A percentile compares a stretch with the other conserved stretches of the same genome.
phyloP scores from a whole-genome alignment of 2,888 invertebrate genomes.

The Eugnorisma glareosa region DNA sequence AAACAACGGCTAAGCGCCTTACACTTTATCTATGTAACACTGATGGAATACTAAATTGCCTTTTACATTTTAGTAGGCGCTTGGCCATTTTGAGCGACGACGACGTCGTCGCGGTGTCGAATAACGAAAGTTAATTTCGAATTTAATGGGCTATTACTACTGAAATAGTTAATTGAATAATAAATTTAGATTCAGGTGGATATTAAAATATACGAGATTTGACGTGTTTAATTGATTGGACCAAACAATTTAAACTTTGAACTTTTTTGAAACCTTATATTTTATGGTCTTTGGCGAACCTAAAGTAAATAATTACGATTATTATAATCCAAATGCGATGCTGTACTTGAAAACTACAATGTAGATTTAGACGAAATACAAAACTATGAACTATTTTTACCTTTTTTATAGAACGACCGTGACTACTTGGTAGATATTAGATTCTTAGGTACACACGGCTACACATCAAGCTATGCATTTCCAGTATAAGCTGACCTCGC shows the following conservation, averaged over 20 bases:
- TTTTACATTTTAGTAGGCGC: slow-evolving; percentile 66
- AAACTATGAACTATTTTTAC: neutral
- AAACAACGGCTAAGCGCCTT: slow-evolving; percentile 66
- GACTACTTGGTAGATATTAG: neutral
- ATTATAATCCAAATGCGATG: neutral
- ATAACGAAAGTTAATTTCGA: slow-evolving; percentile 48
- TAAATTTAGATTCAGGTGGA: slow-evolving; percentile 34
- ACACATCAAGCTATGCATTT: too few relatives aligned
- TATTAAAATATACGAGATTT: slow-evolving; percentile 2
- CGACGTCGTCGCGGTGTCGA: slow-evolving; percentile 23
- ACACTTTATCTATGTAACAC: slow-evolving; percentile 66
- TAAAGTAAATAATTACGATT: neutral
- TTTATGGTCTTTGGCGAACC: neutral
- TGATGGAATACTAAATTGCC: slow-evolving; percentile 68
- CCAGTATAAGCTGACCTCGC: too few relatives aligned
- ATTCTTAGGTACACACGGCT: neutral
- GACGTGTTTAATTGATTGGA: slow-evolving; percentile 14
- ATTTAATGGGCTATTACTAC: slow-evolving; percentile 54
- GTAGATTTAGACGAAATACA: neutral
- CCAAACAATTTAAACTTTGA: slow-evolving; percentile 19
- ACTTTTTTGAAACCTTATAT: neutral
- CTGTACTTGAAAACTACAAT: neutral
- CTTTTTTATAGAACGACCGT: neutral
- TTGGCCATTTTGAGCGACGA: slow-evolving; percentile 32
- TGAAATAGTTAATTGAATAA: slow-evolving; percentile 54